Conservation (phyloP, 2,888 invertebrate species). For the Apocheima hispidaria region DNA sequence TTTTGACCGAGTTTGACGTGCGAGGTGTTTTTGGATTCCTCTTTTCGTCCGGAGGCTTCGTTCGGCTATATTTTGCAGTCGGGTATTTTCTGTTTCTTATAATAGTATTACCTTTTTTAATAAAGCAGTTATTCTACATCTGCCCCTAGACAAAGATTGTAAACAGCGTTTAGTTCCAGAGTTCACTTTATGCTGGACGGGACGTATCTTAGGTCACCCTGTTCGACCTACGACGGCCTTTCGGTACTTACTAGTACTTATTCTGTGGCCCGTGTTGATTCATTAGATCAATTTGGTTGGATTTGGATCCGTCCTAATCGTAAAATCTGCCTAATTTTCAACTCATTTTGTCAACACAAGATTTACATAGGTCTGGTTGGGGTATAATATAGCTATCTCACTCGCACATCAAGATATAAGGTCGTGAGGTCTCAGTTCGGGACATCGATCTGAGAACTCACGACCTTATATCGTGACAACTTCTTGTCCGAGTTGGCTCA, state of each 20-base stretch:
- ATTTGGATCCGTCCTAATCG: neutral
- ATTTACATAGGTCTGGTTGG: too few species aligned
- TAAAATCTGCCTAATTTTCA: neutral
- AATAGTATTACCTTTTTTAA: neutral
- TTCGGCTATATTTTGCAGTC: too few species aligned
- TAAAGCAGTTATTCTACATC: neutral
- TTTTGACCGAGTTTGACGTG: too few species aligned
- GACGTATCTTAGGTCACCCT: conserved; percentile 3
- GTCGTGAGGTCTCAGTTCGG: too few species aligned
- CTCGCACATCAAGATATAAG: neutral
- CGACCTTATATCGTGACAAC: too few species aligned
- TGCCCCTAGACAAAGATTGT: neutral
- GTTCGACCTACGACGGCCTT: conserved; percentile 6
- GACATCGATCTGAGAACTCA: too few species aligned
- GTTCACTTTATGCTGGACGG: neutral
- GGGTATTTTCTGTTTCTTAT: neutral
- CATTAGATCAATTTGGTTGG: neutral
- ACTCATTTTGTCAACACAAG: too few species aligned
- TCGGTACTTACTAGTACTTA: neutral
- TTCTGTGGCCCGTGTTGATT: neutral
- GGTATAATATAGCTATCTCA: neutral
- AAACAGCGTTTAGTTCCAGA: neutral
- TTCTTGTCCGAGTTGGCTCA: too few species aligned
- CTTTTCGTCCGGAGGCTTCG: too few species aligned
- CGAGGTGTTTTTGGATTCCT: too few species aligned